Evolutionary conservation across 2,113 vertebrate genomes (phyloP).

Genomic region (Protobothrops flavoviridis): DNA sequence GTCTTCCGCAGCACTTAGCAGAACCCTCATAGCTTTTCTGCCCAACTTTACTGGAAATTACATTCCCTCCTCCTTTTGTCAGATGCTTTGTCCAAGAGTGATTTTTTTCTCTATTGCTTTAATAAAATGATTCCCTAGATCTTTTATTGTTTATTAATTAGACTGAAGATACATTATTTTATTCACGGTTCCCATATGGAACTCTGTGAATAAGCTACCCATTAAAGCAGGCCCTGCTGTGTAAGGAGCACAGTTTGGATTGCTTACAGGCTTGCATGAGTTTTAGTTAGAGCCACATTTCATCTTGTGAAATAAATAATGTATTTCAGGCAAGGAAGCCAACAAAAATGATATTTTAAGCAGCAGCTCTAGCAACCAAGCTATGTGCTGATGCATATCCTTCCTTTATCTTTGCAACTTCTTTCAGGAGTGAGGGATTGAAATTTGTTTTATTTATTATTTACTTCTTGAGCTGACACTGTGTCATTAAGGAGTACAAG

Average conservation of each 20-base stretch:
- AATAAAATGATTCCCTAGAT: conserved; percentile 31
- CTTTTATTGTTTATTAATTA: conserved; percentile 36
- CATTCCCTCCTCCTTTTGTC: conserved; percentile 2
- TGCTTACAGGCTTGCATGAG: neutral
- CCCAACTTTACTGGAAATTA: neutral
- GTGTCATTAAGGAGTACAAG: neutral
- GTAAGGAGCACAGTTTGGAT: conserved; percentile 8
- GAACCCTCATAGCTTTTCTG: neutral
- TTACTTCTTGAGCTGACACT: neutral
- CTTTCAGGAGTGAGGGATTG: neutral
- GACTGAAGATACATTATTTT: conserved; percentile 21
- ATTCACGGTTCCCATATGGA: conserved; percentile 27
- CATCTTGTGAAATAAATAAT: neutral
- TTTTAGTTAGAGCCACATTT: conserved; percentile 1
- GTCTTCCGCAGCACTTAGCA: neutral
- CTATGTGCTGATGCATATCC: neutral
- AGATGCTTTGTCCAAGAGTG: conserved; percentile 26
- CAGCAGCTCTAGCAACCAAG: neutral
- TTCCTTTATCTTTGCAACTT: neutral
- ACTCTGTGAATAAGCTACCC: conserved; percentile 16
- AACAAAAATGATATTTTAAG: neutral
- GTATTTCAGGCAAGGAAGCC: neutral
- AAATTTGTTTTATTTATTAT: neutral
- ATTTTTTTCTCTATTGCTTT: neutral
- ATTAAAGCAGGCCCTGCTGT: conserved; percentile 2